A percentile compares a stretch with the other conserved stretches of the same genome.
Evolutionary conservation across 2,113 vertebrate species (phyloP).

Genomic region (Phyllostomus hastatus): DNA sequence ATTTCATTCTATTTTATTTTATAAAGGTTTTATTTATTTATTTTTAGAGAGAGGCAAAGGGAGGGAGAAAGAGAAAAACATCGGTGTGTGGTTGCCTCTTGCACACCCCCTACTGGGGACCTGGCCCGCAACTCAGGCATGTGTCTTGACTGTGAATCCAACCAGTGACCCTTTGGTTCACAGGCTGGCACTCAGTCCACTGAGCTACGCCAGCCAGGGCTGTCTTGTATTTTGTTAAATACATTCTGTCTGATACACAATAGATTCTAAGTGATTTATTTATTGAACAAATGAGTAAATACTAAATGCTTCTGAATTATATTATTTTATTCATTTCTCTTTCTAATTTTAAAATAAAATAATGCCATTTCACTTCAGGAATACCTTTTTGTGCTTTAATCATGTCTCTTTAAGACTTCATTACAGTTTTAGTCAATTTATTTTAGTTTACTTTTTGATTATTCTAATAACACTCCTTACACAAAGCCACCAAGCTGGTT

Average conservation of each 20-base stretch:
- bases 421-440: neutral
- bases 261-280: neutral
- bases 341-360: neutral
- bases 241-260: neutral
- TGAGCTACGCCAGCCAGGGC: too few species aligned
- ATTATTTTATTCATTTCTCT: neutral
- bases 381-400: neutral
- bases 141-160: too few species aligned
- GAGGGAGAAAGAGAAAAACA: too few species aligned
- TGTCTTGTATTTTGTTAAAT: neutral
- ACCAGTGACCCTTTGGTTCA: too few species aligned
- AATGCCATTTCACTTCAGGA: neutral
- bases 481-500: neutral
- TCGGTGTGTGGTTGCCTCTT: too few species aligned
- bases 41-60: too few species aligned
- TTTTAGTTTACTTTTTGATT: neutral
- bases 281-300: neutral
- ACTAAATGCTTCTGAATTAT: neutral
- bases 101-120: too few species aligned
- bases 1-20: too few species aligned
- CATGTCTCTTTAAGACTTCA: neutral
- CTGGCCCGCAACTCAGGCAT: too few species aligned
- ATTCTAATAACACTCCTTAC: neutral
- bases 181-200: too few species aligned
- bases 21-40: too few species aligned